Conservation (phyloP, 2,113 vertebrate species). For the Psilopogon haemacephalus region DNA sequence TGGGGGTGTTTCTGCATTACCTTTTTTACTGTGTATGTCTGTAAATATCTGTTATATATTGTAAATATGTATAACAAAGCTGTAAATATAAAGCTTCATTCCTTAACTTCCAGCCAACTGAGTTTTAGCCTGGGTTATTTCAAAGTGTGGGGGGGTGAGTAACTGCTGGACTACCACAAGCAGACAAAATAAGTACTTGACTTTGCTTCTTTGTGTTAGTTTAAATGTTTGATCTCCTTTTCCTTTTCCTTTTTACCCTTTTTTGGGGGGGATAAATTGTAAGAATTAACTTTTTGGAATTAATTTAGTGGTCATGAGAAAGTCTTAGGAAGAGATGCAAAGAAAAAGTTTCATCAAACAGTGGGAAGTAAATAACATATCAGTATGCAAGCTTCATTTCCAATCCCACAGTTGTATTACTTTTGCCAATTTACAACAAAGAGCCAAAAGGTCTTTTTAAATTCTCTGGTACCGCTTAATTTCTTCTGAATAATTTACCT, state of each 20-base stretch:
- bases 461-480: constrained; percentile 67
- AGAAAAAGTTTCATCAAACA: constrained; percentile 39
- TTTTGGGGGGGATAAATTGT: neutral
- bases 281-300: constrained; percentile 26
- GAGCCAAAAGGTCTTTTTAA: constrained; percentile 67
- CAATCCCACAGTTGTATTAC: constrained; percentile 28
- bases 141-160: too few species aligned
- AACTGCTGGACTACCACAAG: too few species aligned
- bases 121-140: too few species aligned
- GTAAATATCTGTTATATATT: too few species aligned
- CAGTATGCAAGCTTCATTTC: constrained; percentile 62
- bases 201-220: neutral
- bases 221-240: neutral
- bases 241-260: neutral
- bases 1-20: too few species aligned
- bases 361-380: constrained; percentile 39
- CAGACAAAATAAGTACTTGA: constrained; percentile 12
- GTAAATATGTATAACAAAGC: too few species aligned
- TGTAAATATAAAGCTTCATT: too few species aligned
- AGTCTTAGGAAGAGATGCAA: neutral
- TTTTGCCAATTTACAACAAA: constrained; percentile 66
- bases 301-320: constrained; percentile 11
- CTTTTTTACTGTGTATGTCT: too few species aligned
- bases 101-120: too few species aligned
- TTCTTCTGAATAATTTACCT: constrained; percentile 76